Evolutionary conservation across 2,888 invertebrate genomes (phyloP), one percentile per base, ranked within the genome.

Genomic region (Frankliniella fusca): DNA sequence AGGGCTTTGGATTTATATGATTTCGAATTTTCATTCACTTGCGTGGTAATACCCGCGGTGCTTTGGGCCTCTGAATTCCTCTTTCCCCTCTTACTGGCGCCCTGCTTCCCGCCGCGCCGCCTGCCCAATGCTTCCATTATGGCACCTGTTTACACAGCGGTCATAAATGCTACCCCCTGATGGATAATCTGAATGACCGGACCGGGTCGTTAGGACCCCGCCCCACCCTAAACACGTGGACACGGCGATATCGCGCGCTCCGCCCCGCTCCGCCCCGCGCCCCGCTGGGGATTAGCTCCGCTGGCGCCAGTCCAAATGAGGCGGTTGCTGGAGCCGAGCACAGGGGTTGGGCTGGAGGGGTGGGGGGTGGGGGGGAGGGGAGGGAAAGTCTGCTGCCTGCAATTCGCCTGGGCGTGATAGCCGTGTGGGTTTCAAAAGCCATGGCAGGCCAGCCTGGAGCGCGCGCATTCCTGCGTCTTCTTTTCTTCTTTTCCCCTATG

Each of bases 61-160:
- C 38, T 38, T 38, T 38, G 38, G 38, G 38, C 38, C 5, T 38
- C 38, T 5, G 38, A 38, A 38, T 38, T 5, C 5, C 38, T 38
- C 5, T 38, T 38, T 5, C 38, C 38, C 38, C 10, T 15, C 9
- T 50, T 50, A 11, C 50, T 50, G 50, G 10, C 10, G 50, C 9
- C 12, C 12, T 18, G 54, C 54, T 54, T 54, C n/a, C 70, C 70
- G 70, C 7, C 38, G 38, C 38, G 38, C 38, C 38, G 38, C 38
- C 38, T 5, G 38, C 38, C 38, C 38, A 38, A 70, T 70, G 23
- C n/a, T 7, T 23, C 70, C 23, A 23, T 70, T n/a, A 76, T 27
- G 70, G 70, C 70, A 76, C 70, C 70, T 76, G 70, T 76, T 76
- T 76, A 76, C 70, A 76, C 70, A 12, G 70, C 70, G 70, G 27